These are phyloP conservation scores for Tachysurus vachellii DNA, from an alignment of 2,113 vertebrate species.

Conservation along the genomic window DNA sequence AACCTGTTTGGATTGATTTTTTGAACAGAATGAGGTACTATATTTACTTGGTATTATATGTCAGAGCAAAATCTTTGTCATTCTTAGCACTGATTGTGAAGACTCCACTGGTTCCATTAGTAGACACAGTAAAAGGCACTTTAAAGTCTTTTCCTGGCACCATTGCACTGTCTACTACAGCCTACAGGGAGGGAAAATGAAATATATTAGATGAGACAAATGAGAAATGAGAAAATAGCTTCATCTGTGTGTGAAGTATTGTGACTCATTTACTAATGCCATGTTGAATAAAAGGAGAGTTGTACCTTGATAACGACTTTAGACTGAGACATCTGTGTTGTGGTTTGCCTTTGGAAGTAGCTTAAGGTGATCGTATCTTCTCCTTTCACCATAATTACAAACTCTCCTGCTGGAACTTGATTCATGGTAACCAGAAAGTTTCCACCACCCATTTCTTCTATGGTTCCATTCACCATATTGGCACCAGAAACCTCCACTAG, in stretches of 20 bases:
- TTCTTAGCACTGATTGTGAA: conserved; percentile 61
- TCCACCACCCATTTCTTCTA: conserved; percentile 62
- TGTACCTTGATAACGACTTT: conserved; percentile 67
- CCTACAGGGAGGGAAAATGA: conserved; percentile 49
- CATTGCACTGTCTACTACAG: conserved; percentile 56
- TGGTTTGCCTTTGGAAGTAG: conserved; percentile 72
- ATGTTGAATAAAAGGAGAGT: not conserved
- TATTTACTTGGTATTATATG: conserved; percentile 46
- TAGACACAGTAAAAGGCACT: conserved; percentile 64
- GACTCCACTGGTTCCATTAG: conserved; percentile 54
- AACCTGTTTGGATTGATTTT: not conserved
- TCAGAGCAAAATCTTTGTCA: conserved; percentile 61
- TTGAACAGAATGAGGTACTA: not conserved
- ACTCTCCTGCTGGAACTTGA: conserved; percentile 64
- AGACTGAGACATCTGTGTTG: conserved; percentile 71
- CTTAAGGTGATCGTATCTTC: conserved; percentile 61
- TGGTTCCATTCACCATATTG: conserved; percentile 40
- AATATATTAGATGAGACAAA: not conserved
- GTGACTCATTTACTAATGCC: not conserved
- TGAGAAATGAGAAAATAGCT: not conserved
- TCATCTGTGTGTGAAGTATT: not conserved
- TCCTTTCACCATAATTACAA: conserved; percentile 68
- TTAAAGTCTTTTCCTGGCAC: conserved; percentile 62
- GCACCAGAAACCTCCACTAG: conserved; percentile 58
- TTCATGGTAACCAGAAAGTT: conserved; percentile 64